Evolutionary conservation across 2,888 invertebrate genomes (phyloP).

Genomic region (Branchipolynoe longqiensis): DNA sequence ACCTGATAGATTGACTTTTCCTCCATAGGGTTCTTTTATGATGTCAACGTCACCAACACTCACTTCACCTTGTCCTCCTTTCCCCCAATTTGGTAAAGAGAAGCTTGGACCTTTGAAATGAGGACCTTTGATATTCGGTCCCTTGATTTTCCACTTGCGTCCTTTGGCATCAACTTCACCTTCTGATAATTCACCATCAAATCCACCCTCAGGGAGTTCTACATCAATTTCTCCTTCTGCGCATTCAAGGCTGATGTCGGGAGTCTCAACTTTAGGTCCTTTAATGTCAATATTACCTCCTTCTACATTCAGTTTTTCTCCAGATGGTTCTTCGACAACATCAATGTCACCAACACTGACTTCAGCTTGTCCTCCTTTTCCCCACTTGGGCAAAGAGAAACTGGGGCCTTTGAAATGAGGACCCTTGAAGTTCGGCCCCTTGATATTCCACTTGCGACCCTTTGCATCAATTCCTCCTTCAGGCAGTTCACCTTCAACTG

Average conservation of each 20-base stretch:
- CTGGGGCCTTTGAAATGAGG: constrained; percentile 11
- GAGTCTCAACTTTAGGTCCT: constrained; percentile 5
- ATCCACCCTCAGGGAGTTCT: constrained; percentile 20
- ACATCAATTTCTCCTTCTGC: constrained; percentile 20
- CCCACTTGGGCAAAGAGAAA: constrained; percentile 14
- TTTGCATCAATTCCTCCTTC: neutral
- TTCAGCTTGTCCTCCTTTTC: constrained; percentile 22
- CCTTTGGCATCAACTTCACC: constrained; percentile 9
- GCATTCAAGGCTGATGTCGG: neutral
- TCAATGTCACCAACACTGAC: constrained; percentile 32
- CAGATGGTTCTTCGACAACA: constrained; percentile 13
- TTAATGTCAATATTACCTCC: constrained; percentile 17
- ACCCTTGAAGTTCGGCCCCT: constrained; percentile 20
- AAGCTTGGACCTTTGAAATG: neutral
- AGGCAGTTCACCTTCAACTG: neutral
- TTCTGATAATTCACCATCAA: constrained; percentile 8
- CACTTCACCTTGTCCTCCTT: constrained; percentile 20
- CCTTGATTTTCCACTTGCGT: constrained; percentile 16
- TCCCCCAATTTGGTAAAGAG: constrained; percentile 4
- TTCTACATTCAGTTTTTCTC: constrained; percentile 3
- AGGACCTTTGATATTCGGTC: neutral
- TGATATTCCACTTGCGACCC: constrained; percentile 15
- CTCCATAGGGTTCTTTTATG: constrained; percentile 19
- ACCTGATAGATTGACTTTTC: neutral
- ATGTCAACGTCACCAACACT: constrained; percentile 39